Evolutionary conservation across 1,140 invertebrate genomes (phyloP).

Genomic region (Zaprionus nigranus): DNA sequence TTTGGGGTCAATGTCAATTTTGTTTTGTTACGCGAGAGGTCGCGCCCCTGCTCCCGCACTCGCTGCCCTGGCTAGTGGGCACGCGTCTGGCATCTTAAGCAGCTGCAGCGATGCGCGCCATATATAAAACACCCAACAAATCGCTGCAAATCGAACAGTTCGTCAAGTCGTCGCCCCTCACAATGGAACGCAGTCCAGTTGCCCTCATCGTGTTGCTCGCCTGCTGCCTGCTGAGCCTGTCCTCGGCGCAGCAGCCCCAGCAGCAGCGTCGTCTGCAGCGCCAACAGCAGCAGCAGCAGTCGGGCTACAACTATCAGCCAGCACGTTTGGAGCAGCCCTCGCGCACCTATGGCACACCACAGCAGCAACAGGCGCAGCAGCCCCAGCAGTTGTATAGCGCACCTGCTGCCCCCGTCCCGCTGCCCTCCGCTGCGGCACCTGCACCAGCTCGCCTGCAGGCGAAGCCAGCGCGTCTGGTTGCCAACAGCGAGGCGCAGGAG

Average conservation of each 20-base stretch:
- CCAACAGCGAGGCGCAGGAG: slow-evolving; percentile 71
- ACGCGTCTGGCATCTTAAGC: slow-evolving; percentile 54
- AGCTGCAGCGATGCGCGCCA: slow-evolving; percentile 17
- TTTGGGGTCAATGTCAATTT: slow-evolving; percentile 74
- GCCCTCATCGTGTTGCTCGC: slow-evolving; percentile 36
- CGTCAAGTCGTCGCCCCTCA: slow-evolving; percentile 34
- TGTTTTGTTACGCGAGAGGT: slow-evolving; percentile 42
- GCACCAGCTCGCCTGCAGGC: slow-evolving; percentile 33
- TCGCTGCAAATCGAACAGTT: slow-evolving; percentile 13
- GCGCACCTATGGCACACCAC: slow-evolving; percentile 47
- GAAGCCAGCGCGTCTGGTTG: slow-evolving; percentile 64
- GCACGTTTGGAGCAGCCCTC: slow-evolving; percentile 31
- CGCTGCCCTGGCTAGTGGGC: neutral
- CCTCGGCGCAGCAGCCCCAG: slow-evolving; percentile 34
- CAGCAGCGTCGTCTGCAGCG: slow-evolving; percentile 42
- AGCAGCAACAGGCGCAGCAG: slow-evolving; percentile 22
- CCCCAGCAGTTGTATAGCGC: slow-evolving; percentile 31
- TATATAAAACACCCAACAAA: slow-evolving; percentile 50
- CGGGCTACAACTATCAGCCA: slow-evolving; percentile 48
- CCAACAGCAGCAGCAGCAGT: slow-evolving; percentile 24
- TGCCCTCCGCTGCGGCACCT: neutral
- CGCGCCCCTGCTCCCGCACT: neutral
- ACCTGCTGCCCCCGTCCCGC: slow-evolving; percentile 14
- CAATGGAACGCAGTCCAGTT: slow-evolving; percentile 58
- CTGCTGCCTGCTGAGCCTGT: slow-evolving; percentile 37